Evolutionary conservation across 2,888 invertebrate genomes (phyloP).

Genomic region (Bombylius discolor): DNA sequence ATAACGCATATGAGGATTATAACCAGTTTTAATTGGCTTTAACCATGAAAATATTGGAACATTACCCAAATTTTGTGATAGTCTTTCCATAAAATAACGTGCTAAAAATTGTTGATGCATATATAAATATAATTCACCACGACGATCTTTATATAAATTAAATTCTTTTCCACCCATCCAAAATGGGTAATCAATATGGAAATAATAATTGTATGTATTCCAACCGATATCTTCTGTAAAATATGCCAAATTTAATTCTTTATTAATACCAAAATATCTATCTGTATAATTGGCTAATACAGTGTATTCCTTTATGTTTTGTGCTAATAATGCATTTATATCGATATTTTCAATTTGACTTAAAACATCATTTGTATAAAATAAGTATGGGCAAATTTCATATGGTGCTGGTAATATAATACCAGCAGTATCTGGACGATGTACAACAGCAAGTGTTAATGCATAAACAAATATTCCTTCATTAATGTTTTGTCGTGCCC

Average conservation of each 20-base stretch:
- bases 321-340: background rate
- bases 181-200: conserved; percentile 47
- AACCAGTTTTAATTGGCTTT: conserved; percentile 44
- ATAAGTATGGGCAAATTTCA: conserved; percentile 59
- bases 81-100: conserved; percentile 63
- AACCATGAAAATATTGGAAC: conserved; percentile 45
- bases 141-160: conserved; percentile 42
- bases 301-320: background rate
- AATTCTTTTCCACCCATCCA: conserved; percentile 47
- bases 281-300: conserved; percentile 47
- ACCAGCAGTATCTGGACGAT: conserved; percentile 49
- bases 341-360: conserved; percentile 34
- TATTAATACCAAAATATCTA: conserved; percentile 35
- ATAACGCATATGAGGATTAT: conserved; percentile 47
- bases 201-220: conserved; percentile 51
- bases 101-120: conserved; percentile 54
- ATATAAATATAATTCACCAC: conserved; percentile 53
- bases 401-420: conserved; percentile 55
- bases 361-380: conserved; percentile 50
- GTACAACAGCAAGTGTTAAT: conserved; percentile 46
- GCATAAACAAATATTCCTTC: conserved; percentile 57
- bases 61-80: conserved; percentile 55
- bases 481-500: conserved; percentile 53
- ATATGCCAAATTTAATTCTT: conserved; percentile 49
- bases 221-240: conserved; percentile 60